These are phyloP conservation scores for Procavia capensis DNA, from an alignment of 2,113 vertebrate species.

Conservation along the genomic window DNA sequence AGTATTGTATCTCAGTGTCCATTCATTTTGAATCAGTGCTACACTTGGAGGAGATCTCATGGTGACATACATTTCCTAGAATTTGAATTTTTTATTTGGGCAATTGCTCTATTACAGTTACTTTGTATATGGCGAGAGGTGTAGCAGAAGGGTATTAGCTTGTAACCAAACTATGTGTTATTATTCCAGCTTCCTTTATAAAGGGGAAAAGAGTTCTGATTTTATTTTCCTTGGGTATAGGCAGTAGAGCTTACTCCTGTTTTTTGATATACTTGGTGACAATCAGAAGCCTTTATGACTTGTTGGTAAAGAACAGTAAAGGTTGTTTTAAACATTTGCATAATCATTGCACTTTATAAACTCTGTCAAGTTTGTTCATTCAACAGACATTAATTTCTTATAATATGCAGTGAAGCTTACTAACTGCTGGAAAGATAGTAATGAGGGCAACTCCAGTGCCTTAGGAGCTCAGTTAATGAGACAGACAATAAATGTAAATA, in stretches of 20 bases:
- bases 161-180: background rate
- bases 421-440: conserved; percentile 10
- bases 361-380: conserved; percentile 34
- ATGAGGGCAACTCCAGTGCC: background rate
- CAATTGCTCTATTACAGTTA: background rate
- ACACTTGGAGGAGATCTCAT: background rate
- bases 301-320: conserved; percentile 25
- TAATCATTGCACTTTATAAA: conserved; percentile 40
- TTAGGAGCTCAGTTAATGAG: conserved; percentile 43
- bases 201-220: background rate
- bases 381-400: conserved; percentile 3
- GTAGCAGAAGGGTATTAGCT: background rate
- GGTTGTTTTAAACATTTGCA: conserved; percentile 28
- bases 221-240: conserved; percentile 21
- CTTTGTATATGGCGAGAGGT: background rate
- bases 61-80: background rate
- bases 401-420: conserved; percentile 21
- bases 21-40: background rate
- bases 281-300: conserved; percentile 55
- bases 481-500: conserved; percentile 35
- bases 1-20: background rate
- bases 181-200: conserved; percentile 7
- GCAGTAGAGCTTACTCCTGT: background rate
- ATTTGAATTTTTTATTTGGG: conserved; percentile 47
- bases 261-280: conserved; percentile 9